Percentiles rank a stretch among this genome's conserved stretches.
phyloP scores from a whole-genome alignment of 2,888 invertebrate species.

The Trimorus sp. region DNA sequence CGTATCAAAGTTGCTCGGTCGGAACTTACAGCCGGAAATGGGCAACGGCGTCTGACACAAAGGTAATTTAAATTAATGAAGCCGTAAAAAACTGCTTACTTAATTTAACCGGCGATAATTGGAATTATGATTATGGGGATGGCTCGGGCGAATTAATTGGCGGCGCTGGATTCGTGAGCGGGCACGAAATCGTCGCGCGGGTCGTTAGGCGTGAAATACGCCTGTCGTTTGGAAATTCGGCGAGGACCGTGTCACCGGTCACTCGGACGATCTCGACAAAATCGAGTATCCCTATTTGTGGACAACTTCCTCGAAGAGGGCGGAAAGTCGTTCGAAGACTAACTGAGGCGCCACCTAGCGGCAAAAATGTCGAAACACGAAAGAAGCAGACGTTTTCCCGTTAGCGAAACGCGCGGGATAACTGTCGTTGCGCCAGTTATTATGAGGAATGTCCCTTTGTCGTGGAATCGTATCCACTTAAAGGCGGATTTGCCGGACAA shows the following conservation, averaged over 20 bases:
- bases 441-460: too few relatives aligned
- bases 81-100: conserved; percentile 36
- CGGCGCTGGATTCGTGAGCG: conserved; percentile 1
- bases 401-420: neutral
- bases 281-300: too few relatives aligned
- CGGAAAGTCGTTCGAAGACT: too few relatives aligned
- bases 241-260: conserved; percentile 50
- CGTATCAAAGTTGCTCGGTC: conserved; percentile 10
- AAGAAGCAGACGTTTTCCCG: too few relatives aligned
- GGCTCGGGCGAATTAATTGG: conserved; percentile 34
- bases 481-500: neutral
- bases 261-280: too few relatives aligned
- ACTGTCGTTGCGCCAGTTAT: too few relatives aligned
- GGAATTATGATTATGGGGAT: conserved; percentile 42
- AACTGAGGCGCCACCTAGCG: too few relatives aligned
- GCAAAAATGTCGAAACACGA: neutral
- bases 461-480: conserved; percentile 7
- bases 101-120: conserved; percentile 44
- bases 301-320: too few relatives aligned
- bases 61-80: conserved; percentile 52
- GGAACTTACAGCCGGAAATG: conserved; percentile 49
- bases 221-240: conserved; percentile 52
- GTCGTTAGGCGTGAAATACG: conserved; percentile 48
- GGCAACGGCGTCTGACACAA: conserved; percentile 19
- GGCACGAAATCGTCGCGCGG: conserved; percentile 29